Conservation (phyloP, 1,140 invertebrate genomes). For the Neocloeon triangulifer region DNA sequence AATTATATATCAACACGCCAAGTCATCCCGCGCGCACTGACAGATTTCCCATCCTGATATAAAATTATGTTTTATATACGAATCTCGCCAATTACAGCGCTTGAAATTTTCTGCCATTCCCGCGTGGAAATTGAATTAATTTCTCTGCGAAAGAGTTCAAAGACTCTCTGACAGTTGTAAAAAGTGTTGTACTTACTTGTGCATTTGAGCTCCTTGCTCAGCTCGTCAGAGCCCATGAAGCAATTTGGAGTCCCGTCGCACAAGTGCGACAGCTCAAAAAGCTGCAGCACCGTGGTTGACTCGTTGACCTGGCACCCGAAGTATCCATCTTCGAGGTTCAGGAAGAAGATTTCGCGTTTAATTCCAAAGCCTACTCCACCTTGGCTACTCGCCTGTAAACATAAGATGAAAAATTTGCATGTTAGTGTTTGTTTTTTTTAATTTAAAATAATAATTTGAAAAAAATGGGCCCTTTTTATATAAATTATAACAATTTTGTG, state of each 20-base stretch:
- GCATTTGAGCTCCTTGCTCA: slow-evolving; percentile 73
- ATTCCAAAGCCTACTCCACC: slow-evolving; percentile 51
- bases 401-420: slow-evolving; percentile 15
- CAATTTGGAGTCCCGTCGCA: slow-evolving; percentile 79
- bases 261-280: slow-evolving; percentile 82
- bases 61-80: too few relatives aligned
- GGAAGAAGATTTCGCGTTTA: slow-evolving; percentile 81
- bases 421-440: neutral
- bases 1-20: too few relatives aligned
- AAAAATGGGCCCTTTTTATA: neutral
- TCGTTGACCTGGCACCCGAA: slow-evolving; percentile 94
- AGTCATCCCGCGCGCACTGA: too few relatives aligned
- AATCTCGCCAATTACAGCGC: too few relatives aligned
- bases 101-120: too few relatives aligned
- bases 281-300: slow-evolving; percentile 78
- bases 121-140: neutral
- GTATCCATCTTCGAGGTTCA: slow-evolving; percentile 90
- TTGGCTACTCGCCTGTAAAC: slow-evolving; percentile 45
- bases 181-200: slow-evolving; percentile 60
- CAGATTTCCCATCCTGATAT: too few relatives aligned
- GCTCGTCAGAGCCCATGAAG: slow-evolving; percentile 77
- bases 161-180: neutral
- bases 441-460: neutral
- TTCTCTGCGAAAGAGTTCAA: neutral
- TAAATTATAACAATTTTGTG: neutral